Evolutionary conservation across 1,140 invertebrate species (phyloP), one percentile per base, ranked within the genome.

Genomic region (Diuraphis noxia): DNA sequence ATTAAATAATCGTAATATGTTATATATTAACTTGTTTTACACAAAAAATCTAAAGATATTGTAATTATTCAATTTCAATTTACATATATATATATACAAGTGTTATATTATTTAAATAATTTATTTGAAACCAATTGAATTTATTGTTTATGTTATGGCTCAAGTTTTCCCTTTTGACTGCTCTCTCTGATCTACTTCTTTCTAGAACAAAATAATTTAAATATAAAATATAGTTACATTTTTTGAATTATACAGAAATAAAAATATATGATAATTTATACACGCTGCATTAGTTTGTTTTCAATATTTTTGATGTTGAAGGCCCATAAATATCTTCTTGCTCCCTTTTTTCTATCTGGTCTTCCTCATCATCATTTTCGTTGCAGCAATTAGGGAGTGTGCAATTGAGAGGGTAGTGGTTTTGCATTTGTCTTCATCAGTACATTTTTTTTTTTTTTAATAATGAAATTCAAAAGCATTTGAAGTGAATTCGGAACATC

Each of bases 341-440:
- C 0, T 79, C 77, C 13, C 6, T 38, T 36, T 38, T 79, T 79
- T 38, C 34, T 38, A 36, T 38, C n/a, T 72, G 63, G 63, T 72
- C 63, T 72, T 72, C 63, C n/a, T 72, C 1, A 72, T 72, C 63
- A 72, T 72, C n/a, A 72, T 72, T 72, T 72, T 34, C 63, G 9
- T 72, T n/a, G 92, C 92, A 79, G 92, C 82, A 46, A 93, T 93
- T 52, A 93, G 93, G 4, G 92, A 43, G 81, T 93, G 93, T n/a
- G 92, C 91, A 92, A 93, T 92, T 52, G 92, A 79, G 25, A 79
- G 77, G 77, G 17, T 23, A 79, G 19, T 56, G 34, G 89, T 92
- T 92, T 82, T 93, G 81, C 4, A 41, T 41, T 82, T 82, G 0
- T n/a, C 81, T 30, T 82, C 36, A 41, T 82, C 30, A 13, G 40